Evolutionary conservation across 2,888 invertebrate species (phyloP).

Genomic region (Cryptocephalus moraei): DNA sequence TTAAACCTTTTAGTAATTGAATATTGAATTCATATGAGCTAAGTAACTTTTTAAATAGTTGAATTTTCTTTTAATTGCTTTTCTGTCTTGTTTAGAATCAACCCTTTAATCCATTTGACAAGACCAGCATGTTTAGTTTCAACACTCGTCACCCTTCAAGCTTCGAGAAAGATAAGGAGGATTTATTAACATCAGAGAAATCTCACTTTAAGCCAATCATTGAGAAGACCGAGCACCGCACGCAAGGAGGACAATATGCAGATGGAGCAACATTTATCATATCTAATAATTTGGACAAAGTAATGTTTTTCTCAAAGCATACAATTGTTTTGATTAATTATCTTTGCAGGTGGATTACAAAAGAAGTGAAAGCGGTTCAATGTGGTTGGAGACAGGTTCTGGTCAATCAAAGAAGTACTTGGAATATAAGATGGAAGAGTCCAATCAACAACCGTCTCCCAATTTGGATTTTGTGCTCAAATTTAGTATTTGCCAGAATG

Average conservation of each 20-base stretch:
- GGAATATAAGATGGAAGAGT: slow-evolving; percentile 37
- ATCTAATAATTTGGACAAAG: slow-evolving; percentile 47
- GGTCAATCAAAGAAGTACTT: slow-evolving; percentile 43
- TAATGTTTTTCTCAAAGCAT: neutral
- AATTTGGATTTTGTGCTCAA: slow-evolving; percentile 47
- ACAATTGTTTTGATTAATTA: slow-evolving; percentile 6
- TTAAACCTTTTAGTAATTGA: too few relatives aligned
- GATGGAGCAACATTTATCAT: slow-evolving; percentile 69
- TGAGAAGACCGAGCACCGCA: slow-evolving; percentile 30
- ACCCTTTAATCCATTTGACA: slow-evolving; percentile 11
- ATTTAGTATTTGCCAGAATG: slow-evolving; percentile 52
- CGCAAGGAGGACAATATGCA: slow-evolving; percentile 44
- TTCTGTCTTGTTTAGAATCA: slow-evolving; percentile 1
- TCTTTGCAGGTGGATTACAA: slow-evolving; percentile 45
- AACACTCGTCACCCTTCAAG: slow-evolving; percentile 1
- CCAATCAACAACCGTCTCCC: slow-evolving; percentile 1
- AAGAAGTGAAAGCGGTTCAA: slow-evolving; percentile 54
- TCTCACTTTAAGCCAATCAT: slow-evolving; percentile 69
- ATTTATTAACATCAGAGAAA: slow-evolving; percentile 55
- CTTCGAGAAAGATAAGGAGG: slow-evolving; percentile 46
- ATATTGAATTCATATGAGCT: too few relatives aligned
- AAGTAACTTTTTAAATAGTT: too few relatives aligned
- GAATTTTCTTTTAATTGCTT: neutral
- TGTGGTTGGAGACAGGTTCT: slow-evolving; percentile 45
- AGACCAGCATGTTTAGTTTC: slow-evolving; percentile 5